phyloP scores from a whole-genome alignment of 2,888 invertebrate genomes.

The Fragum fragum region DNA sequence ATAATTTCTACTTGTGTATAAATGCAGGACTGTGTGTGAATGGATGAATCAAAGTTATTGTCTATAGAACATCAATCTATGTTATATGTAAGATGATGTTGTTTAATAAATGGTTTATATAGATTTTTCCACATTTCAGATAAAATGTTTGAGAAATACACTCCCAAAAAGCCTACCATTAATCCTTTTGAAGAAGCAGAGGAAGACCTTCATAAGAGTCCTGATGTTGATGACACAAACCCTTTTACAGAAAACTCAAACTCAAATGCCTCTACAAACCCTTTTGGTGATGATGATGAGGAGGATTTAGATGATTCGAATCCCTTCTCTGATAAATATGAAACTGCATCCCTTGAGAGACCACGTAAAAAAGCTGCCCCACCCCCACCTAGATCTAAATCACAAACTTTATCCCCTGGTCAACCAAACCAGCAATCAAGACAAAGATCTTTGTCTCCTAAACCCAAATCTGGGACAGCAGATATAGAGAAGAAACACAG shows the following conservation, averaged over 20 bases:
- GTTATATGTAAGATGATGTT: no score
- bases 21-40: no score
- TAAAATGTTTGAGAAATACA: constrained; percentile 62
- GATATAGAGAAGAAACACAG: constrained; percentile 35
- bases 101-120: no score
- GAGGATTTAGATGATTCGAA: constrained; percentile 44
- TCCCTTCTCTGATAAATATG: constrained; percentile 55
- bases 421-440: constrained; percentile 17
- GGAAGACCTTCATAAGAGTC: constrained; percentile 63
- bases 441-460: background rate
- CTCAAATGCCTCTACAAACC: constrained; percentile 41
- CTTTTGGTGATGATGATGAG: constrained; percentile 47
- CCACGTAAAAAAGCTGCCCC: constrained; percentile 52
- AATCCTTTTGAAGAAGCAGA: constrained; percentile 79
- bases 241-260: constrained; percentile 65
- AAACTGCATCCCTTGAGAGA: constrained; percentile 47
- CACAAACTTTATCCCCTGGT: constrained; percentile 40
- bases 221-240: constrained; percentile 52
- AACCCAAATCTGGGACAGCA: background rate
- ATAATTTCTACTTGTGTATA: no score
- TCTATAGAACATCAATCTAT: no score
- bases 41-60: no score
- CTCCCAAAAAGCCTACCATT: constrained; percentile 60
- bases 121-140: constrained; percentile 42
- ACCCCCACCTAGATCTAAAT: constrained; percentile 52